Evolutionary conservation across 2,113 vertebrate species (phyloP).

Genomic region (Alces alces): DNA sequence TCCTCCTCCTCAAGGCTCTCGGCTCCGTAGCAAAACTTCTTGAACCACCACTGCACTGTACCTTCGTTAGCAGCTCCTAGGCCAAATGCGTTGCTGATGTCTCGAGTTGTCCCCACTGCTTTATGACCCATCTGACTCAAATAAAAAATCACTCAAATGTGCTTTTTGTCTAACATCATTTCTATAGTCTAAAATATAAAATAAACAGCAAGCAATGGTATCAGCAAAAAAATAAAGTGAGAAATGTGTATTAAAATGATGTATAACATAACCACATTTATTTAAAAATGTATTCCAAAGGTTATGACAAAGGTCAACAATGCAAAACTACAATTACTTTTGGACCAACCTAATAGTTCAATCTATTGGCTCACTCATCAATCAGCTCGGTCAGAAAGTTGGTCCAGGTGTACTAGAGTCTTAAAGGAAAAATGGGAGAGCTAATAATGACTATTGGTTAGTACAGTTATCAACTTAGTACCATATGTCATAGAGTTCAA

Average conservation of each 20-base stretch:
- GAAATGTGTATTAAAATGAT: neutral
- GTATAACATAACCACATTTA: neutral
- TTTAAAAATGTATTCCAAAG: neutral
- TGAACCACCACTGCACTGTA: neutral
- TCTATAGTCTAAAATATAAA: neutral
- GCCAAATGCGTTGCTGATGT: neutral
- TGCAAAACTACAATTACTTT: neutral
- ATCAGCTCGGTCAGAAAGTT: neutral
- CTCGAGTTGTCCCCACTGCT: neutral
- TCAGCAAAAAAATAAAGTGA: neutral
- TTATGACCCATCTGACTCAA: neutral
- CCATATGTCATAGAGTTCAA: neutral
- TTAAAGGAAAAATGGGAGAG: neutral
- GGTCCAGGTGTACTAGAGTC: neutral
- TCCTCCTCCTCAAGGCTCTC: neutral
- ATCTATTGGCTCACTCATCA: neutral
- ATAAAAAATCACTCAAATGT: neutral
- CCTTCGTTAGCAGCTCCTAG: neutral
- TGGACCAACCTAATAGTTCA: neutral
- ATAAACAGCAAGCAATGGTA: neutral
- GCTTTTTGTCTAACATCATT: neutral
- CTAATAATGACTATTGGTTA: neutral
- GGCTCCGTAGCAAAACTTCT: neutral
- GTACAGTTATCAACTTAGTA: neutral
- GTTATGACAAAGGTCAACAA: neutral